Conservation (phyloP, 2,797 vertebrate species). For the Siniperca scherzeri region DNA sequence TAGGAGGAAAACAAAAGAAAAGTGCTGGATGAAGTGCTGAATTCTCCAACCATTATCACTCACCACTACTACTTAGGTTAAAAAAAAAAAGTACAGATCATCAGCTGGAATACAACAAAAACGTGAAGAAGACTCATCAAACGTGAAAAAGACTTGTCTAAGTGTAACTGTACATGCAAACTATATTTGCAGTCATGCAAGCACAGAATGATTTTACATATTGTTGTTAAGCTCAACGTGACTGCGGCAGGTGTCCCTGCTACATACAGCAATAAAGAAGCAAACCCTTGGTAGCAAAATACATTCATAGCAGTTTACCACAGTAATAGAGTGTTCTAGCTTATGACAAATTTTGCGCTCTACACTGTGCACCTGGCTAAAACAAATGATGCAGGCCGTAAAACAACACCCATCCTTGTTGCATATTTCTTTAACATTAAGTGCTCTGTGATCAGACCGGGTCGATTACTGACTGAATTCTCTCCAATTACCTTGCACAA, state of each 20-base stretch:
- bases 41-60: neutral
- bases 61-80: neutral
- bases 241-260: neutral
- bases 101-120: neutral
- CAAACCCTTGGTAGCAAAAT: slow-evolving; percentile 31
- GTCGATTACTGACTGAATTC: slow-evolving; percentile 7
- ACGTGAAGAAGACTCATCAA: slow-evolving; percentile 4
- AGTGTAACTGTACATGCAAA: slow-evolving; percentile 33
- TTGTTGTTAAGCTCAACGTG: neutral
- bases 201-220: slow-evolving; percentile 7
- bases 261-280: slow-evolving; percentile 1
- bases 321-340: neutral
- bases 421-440: slow-evolving; percentile 20
- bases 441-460: slow-evolving; percentile 30
- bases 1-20: slow-evolving; percentile 1
- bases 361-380: neutral
- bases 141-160: slow-evolving; percentile 11
- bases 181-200: slow-evolving; percentile 8
- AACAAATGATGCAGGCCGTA: slow-evolving; percentile 16
- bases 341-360: neutral
- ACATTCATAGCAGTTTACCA: slow-evolving; percentile 35
- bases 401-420: neutral
- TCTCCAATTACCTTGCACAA: slow-evolving; percentile 2
- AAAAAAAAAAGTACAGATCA: slow-evolving; percentile 2
- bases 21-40: neutral